These are phyloP conservation scores for Leptosomus discolor DNA, from an alignment of 2,113 vertebrate genomes.

Conservation along the genomic window DNA sequence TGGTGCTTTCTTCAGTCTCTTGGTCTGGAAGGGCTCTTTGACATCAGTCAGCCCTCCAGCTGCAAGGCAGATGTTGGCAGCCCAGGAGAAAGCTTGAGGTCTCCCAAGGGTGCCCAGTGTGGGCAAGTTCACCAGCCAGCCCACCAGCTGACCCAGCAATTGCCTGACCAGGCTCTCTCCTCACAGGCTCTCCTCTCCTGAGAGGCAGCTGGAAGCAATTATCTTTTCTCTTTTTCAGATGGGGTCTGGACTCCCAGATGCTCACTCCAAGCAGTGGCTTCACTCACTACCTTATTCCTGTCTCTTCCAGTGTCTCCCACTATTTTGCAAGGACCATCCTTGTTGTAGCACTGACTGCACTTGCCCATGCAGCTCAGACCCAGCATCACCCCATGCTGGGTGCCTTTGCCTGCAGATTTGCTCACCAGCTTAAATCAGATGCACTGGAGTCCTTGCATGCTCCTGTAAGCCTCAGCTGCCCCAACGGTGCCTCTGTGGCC, in stretches of 20 bases:
- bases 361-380: not conserved
- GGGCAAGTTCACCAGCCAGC: too few relatives aligned
- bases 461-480: not conserved
- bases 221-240: not conserved
- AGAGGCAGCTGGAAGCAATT: not conserved
- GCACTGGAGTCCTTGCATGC: not conserved
- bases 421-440: not conserved
- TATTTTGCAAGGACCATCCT: not conserved
- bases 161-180: not conserved
- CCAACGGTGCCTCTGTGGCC: fast-evolving
- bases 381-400: not conserved
- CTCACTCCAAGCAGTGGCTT: not conserved
- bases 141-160: not conserved
- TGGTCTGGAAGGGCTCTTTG: not conserved
- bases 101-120: not conserved
- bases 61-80: not conserved
- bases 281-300: not conserved
- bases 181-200: not conserved
- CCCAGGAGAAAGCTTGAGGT: not conserved
- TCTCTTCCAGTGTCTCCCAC: not conserved
- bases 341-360: not conserved
- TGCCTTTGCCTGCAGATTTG: not conserved
- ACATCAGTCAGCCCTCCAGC: not conserved
- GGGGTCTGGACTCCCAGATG: too few relatives aligned
- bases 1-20: not conserved